A percentile compares a stretch with the other conserved stretches of the same genome.
These are phyloP conservation scores for Deroptyus accipitrinus DNA, from an alignment of 2,113 vertebrate genomes.

Conservation along the genomic window DNA sequence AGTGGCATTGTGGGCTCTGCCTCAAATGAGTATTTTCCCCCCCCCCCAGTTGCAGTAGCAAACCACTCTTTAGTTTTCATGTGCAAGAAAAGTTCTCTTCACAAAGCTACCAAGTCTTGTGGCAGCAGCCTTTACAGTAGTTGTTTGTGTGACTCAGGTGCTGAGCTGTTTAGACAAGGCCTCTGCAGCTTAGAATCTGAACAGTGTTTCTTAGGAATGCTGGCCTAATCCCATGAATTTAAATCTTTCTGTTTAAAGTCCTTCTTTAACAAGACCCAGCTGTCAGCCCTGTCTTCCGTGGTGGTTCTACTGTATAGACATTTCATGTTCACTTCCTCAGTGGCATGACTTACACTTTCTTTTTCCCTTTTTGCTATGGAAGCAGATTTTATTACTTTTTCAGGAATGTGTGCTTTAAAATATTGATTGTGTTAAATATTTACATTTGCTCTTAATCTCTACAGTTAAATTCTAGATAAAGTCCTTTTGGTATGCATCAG, in stretches of 20 bases:
- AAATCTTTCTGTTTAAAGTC: slow-evolving; percentile 19
- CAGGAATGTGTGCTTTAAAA: background rate
- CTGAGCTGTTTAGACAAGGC: slow-evolving; percentile 3
- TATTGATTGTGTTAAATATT: background rate
- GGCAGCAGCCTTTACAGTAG: background rate
- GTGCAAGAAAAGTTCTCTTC: background rate
- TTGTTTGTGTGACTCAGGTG: slow-evolving; percentile 12
- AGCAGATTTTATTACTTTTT: background rate
- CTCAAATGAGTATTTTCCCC: background rate
- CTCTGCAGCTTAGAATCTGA: background rate
- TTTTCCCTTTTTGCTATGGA: background rate
- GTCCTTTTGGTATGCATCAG: background rate
- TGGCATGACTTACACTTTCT: background rate
- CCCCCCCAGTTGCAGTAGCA: background rate
- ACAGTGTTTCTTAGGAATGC: background rate
- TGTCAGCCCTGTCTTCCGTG: background rate
- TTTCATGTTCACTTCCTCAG: background rate
- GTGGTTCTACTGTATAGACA: background rate
- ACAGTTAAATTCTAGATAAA: background rate
- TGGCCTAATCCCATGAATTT: slow-evolving; percentile 20
- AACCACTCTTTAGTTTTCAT: background rate
- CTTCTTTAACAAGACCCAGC: slow-evolving; percentile 14
- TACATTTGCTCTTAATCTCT: background rate
- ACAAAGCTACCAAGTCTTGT: background rate
- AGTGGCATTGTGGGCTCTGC: background rate